A percentile compares a stretch with the other conserved stretches of the same genome.
Evolutionary conservation across 2,797 vertebrate genomes (phyloP).

Genomic region (Takifugu rubripes): DNA sequence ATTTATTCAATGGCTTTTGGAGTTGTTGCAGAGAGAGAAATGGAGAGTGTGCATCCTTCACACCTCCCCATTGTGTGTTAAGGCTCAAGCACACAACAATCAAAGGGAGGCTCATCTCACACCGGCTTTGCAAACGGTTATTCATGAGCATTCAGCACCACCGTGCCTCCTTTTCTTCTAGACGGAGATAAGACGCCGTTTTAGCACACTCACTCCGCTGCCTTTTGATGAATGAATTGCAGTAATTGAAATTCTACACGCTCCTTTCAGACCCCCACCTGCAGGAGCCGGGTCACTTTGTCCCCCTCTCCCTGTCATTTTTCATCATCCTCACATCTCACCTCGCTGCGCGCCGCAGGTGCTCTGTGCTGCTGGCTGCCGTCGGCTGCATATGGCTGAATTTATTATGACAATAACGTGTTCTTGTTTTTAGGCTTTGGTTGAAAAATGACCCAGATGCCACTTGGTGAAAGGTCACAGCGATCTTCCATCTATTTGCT

Average conservation of each 20-base stretch:
- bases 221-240: conserved; percentile 32
- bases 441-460: not conserved
- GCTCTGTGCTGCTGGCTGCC: no score
- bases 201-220: conserved; percentile 14
- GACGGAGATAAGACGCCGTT: conserved; percentile 29
- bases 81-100: conserved; percentile 27
- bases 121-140: conserved; percentile 30
- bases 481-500: not conserved
- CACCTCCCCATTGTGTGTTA: conserved; percentile 47
- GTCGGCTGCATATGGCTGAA: not conserved
- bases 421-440: conserved; percentile 10
- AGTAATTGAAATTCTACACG: conserved; percentile 21
- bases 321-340: not conserved
- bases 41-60: conserved; percentile 13
- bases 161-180: conserved; percentile 6
- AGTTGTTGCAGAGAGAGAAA: no score
- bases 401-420: conserved; percentile 6
- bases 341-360: no score
- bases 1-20: no score
- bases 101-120: conserved; percentile 23
- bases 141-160: conserved; percentile 37
- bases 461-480: conserved; percentile 29
- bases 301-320: conserved; percentile 38
- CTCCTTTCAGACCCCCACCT: conserved; percentile 32
- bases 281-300: conserved; percentile 35